Percentiles rank a stretch among this genome's conserved stretches.
These are phyloP conservation scores for Dendrolimus houi DNA, from an alignment of 2,888 invertebrate genomes.

Conservation along the genomic window DNA sequence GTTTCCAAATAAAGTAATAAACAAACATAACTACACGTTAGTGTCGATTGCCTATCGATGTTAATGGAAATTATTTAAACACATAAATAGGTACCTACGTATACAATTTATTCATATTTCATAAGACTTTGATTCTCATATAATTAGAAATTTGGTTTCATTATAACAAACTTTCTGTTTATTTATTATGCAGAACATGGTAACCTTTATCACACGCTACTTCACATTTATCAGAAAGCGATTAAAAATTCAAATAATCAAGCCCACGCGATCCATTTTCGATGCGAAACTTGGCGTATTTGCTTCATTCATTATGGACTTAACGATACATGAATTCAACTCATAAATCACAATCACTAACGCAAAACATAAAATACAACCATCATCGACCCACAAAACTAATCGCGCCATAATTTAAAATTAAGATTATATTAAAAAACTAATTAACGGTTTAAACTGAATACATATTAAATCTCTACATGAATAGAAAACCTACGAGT, in stretches of 20 bases:
- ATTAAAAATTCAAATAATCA: background rate
- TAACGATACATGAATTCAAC: background rate
- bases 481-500: background rate
- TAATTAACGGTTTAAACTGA: background rate
- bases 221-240: background rate
- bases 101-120: no score
- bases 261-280: background rate
- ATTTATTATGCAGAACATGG: no score
- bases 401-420: background rate
- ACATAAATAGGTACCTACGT: no score
- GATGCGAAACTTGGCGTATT: background rate
- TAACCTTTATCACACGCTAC: no score
- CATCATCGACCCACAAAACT: background rate
- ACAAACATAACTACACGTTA: no score
- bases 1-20: no score
- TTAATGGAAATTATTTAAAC: no score
- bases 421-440: background rate
- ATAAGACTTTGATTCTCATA: no score
- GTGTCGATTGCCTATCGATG: no score
- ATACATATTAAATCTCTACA: background rate
- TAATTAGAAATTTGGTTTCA: no score
- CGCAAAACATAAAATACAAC: background rate
- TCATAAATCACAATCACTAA: background rate
- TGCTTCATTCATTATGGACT: background rate
- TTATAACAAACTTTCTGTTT: no score